Evolutionary conservation across 2,797 vertebrate genomes (phyloP).

Genomic region (Helostoma temminkii): DNA sequence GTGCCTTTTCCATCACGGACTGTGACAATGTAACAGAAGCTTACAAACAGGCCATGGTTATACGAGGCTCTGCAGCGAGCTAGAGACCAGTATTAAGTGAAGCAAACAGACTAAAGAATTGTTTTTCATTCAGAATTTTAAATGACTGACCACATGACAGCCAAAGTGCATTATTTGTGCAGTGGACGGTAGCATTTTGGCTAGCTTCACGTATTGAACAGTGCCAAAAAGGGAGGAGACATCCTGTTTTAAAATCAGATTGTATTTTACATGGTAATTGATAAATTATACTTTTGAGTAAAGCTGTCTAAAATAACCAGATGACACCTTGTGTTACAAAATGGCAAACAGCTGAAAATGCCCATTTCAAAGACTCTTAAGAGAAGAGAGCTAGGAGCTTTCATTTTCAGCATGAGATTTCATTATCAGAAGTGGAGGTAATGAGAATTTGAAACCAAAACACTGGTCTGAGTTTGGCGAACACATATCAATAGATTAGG

Average conservation of each 20-base stretch:
- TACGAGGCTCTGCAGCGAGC: slow-evolving; percentile 77
- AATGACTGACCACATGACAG: slow-evolving; percentile 25
- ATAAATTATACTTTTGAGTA: background rate
- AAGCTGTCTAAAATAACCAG: background rate
- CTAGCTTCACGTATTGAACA: slow-evolving; percentile 42
- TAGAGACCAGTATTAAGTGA: slow-evolving; percentile 65
- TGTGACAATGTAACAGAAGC: slow-evolving; percentile 84
- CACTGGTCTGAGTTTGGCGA: slow-evolving; percentile 2
- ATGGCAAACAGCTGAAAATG: background rate
- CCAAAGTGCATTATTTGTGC: slow-evolving; percentile 48
- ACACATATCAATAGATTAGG: background rate
- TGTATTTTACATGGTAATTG: slow-evolving; percentile 31
- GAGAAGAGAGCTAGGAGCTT: slow-evolving; percentile 26
- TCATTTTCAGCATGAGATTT: slow-evolving; percentile 12
- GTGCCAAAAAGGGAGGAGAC: slow-evolving; percentile 62
- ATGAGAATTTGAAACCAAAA: slow-evolving; percentile 53
- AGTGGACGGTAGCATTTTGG: slow-evolving; percentile 17
- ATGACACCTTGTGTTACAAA: slow-evolving; percentile 2
- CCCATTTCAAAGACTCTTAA: slow-evolving; percentile 48
- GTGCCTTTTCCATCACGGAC: slow-evolving; percentile 88
- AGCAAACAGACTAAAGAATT: slow-evolving; percentile 9
- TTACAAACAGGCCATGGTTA: slow-evolving; percentile 82
- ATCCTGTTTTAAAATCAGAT: slow-evolving; percentile 25
- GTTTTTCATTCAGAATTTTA: slow-evolving; percentile 19
- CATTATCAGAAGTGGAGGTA: background rate